phyloP scores from a whole-genome alignment of 2,888 invertebrate genomes.

The Blastobasis lacticolella region DNA sequence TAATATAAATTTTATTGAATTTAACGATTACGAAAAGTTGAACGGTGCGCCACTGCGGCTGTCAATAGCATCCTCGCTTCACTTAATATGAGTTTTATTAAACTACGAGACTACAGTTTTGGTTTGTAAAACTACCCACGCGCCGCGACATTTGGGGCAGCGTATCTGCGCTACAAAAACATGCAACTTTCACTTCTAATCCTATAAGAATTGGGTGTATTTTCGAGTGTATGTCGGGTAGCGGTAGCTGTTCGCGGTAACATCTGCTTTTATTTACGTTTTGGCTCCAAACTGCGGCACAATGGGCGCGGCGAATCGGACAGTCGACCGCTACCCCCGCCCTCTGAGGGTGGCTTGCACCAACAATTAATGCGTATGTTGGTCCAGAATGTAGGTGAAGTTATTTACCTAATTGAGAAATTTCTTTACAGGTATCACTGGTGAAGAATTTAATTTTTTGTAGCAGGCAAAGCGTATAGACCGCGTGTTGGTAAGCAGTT shows the following conservation, averaged over 20 bases:
- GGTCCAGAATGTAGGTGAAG: too few species aligned
- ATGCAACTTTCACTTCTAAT: neutral
- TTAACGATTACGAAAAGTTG: too few species aligned
- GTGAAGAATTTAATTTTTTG: too few species aligned
- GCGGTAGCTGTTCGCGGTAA: slow-evolving; percentile 54
- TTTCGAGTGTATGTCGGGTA: neutral
- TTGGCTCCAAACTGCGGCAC: slow-evolving; percentile 62
- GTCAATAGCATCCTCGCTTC: slow-evolving; percentile 51
- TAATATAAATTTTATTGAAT: too few species aligned
- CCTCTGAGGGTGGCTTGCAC: neutral
- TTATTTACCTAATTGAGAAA: too few species aligned
- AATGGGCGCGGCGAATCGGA: slow-evolving; percentile 62
- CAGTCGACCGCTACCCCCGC: slow-evolving; percentile 26
- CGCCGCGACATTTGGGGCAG: slow-evolving; percentile 16
- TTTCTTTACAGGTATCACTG: too few species aligned
- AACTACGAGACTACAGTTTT: slow-evolving; percentile 53
- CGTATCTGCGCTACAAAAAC: neutral
- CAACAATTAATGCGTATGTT: neutral
- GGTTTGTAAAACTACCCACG: slow-evolving; percentile 69
- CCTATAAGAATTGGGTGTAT: neutral
- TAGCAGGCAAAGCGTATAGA: too few species aligned
- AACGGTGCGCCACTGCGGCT: slow-evolving; percentile 19
- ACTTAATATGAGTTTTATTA: slow-evolving; percentile 67
- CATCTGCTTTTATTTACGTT: slow-evolving; percentile 74
- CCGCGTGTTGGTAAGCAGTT: too few species aligned